Percentiles rank a stretch among this genome's conserved stretches.
phyloP scores from a whole-genome alignment of 2,113 vertebrate genomes.

The Seriola quinqueradiata region DNA sequence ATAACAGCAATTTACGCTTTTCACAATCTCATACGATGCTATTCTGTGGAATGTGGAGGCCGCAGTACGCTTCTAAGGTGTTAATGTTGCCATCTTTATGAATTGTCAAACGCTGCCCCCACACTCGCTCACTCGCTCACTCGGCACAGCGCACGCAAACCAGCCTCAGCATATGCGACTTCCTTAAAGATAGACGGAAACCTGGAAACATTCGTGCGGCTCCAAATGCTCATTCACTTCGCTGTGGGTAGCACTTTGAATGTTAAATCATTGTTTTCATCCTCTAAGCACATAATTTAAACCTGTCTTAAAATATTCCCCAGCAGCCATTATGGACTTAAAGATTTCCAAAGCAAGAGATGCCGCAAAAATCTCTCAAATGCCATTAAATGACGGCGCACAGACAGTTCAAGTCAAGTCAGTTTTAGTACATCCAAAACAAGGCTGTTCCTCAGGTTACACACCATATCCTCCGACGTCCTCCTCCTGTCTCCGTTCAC shows the following conservation, averaged over 20 bases:
- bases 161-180: conserved; percentile 51
- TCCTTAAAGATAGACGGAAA: conserved; percentile 52
- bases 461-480: neutral
- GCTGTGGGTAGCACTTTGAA: conserved; percentile 72
- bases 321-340: conserved; percentile 73
- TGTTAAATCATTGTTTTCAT: conserved; percentile 77
- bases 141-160: conserved; percentile 15
- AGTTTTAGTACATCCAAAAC: conserved; percentile 8
- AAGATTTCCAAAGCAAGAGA: conserved; percentile 70
- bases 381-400: conserved; percentile 52
- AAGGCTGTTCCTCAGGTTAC: conserved; percentile 40
- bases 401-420: conserved; percentile 10
- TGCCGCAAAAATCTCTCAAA: conserved; percentile 59
- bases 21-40: conserved; percentile 55
- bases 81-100: conserved; percentile 64
- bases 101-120: conserved; percentile 70
- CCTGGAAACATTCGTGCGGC: conserved; percentile 47
- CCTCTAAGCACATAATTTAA: conserved; percentile 74
- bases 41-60: conserved; percentile 65
- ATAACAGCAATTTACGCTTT: conserved; percentile 70
- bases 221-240: conserved; percentile 52
- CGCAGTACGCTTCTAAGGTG: conserved; percentile 60
- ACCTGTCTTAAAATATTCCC: conserved; percentile 73
- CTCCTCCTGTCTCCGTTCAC: conserved; percentile 12
- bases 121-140: conserved; percentile 43